Evolutionary conservation across 2,113 vertebrate genomes (phyloP).

Genomic region (Cariama cristata): DNA sequence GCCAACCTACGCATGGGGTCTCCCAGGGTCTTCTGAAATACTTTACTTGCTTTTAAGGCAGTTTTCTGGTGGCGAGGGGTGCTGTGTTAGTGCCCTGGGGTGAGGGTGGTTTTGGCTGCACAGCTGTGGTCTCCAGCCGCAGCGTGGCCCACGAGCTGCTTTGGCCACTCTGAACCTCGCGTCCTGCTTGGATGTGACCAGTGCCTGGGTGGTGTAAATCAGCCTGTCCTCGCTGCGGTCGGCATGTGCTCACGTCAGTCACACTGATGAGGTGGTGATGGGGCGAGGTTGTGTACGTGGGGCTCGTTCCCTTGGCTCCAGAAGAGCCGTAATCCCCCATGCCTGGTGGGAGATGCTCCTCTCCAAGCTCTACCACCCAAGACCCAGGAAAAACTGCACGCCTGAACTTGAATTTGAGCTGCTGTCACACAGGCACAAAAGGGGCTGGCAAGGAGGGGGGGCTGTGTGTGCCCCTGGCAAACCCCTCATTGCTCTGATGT

Average conservation of each 20-base stretch:
- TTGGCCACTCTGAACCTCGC: too few relatives aligned
- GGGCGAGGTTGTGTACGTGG: background rate
- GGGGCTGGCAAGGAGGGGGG: background rate
- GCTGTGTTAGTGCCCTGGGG: fast-evolving
- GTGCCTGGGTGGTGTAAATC: background rate
- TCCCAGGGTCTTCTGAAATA: background rate
- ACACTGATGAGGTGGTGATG: fast-evolving
- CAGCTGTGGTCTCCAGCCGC: too few relatives aligned
- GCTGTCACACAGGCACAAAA: background rate
- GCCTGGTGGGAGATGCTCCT: background rate
- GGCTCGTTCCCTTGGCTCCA: background rate
- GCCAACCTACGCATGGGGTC: fast-evolving
- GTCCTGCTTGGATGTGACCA: background rate
- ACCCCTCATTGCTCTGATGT: fast-evolving
- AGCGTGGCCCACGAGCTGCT: fast-evolving
- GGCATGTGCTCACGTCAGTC: fast-evolving
- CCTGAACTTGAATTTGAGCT: background rate
- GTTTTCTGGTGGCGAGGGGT: background rate
- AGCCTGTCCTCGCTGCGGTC: too few relatives aligned
- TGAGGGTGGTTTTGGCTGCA: background rate
- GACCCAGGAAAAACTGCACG: fast-evolving
- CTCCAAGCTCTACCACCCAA: background rate
- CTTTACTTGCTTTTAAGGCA: background rate
- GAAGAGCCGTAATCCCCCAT: fast-evolving
- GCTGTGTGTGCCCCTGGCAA: background rate